Evolutionary conservation across 2,113 vertebrate species (phyloP).

Genomic region (Alligator mississippiensis): DNA sequence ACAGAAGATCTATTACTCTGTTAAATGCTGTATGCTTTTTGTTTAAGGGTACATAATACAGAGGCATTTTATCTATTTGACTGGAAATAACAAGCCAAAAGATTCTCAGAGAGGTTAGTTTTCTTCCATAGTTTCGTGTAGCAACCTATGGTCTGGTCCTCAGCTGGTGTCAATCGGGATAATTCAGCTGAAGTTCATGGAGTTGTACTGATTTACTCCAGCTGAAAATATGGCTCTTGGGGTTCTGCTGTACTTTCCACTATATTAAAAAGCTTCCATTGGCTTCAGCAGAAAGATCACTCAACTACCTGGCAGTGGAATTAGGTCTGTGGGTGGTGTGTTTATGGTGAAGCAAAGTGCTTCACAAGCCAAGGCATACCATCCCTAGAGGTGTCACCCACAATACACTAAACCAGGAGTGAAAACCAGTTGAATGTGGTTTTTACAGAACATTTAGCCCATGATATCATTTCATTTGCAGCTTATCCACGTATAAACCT

Average conservation of each 20-base stretch:
- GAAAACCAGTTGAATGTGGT: background rate
- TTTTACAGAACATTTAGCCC: background rate
- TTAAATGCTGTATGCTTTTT: background rate
- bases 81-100: background rate
- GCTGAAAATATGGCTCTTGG: background rate
- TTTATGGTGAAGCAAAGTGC: background rate
- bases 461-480: background rate
- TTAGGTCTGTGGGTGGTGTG: background rate
- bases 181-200: background rate
- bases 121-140: background rate
- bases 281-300: background rate
- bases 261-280: background rate
- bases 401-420: background rate
- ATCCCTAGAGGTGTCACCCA: background rate
- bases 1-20: background rate
- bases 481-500: background rate
- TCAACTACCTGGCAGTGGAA: background rate
- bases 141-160: background rate
- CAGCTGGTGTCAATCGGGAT: background rate
- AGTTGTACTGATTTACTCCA: background rate
- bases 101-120: background rate
- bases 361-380: background rate
- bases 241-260: background rate
- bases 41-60: background rate
- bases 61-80: background rate